phyloP scores from a whole-genome alignment of 2,113 vertebrate genomes.

The Hoplias malabaricus region DNA sequence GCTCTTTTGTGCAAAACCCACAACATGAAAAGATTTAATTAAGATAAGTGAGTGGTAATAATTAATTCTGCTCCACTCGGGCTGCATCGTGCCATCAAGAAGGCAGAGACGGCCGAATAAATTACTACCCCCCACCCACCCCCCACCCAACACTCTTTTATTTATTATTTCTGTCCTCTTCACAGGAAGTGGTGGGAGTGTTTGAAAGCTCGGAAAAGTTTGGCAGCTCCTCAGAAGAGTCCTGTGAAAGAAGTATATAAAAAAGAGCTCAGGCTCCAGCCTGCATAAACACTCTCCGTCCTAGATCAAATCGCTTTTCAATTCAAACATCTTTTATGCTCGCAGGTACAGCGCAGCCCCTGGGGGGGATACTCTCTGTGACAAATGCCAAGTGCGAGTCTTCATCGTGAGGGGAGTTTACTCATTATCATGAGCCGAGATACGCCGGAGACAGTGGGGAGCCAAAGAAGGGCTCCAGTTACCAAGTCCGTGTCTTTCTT shows the following conservation, averaged over 20 bases:
- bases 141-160: conserved; percentile 28
- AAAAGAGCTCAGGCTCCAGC: conserved; percentile 25
- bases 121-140: too few relatives aligned
- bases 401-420: conserved; percentile 50
- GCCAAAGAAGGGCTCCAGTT: conserved; percentile 26
- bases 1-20: conserved; percentile 72
- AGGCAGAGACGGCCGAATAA: conserved; percentile 69
- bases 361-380: conserved; percentile 55
- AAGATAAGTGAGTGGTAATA: conserved; percentile 75
- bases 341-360: conserved; percentile 57
- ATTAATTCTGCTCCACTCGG: conserved; percentile 72
- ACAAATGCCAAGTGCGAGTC: conserved; percentile 62
- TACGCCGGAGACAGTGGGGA: conserved; percentile 45
- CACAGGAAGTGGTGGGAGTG: neutral
- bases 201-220: conserved; percentile 54
- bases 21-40: conserved; percentile 81
- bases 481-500: conserved; percentile 23
- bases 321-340: conserved; percentile 60
- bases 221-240: conserved; percentile 47
- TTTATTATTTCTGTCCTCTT: conserved; percentile 12
- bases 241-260: conserved; percentile 47
- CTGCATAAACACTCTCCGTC: conserved; percentile 34
- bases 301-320: conserved; percentile 64
- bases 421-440: conserved; percentile 53
- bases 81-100: conserved; percentile 69